These are phyloP conservation scores for Paratilapia polleni DNA, from an alignment of 2,113 vertebrate genomes.

Conservation along the genomic window DNA sequence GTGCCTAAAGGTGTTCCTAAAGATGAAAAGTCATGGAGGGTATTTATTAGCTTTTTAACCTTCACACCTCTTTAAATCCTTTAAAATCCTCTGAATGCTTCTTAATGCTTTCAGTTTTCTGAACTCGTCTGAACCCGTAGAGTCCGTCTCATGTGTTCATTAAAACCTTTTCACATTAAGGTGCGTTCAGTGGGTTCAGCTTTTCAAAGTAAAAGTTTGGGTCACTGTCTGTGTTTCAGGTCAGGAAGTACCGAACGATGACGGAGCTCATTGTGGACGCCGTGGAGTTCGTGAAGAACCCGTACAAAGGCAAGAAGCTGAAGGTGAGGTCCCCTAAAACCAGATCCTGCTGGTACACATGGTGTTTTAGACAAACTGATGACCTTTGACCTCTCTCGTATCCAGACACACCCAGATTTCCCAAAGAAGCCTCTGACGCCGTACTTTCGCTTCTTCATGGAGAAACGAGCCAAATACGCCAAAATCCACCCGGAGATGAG, in stretches of 20 bases:
- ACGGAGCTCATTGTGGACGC: slow-evolving; percentile 82
- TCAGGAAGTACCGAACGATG: slow-evolving; percentile 84
- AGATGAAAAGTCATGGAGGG: neutral
- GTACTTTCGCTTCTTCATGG: slow-evolving; percentile 86
- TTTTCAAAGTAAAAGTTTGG: neutral
- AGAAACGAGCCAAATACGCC: slow-evolving; percentile 85
- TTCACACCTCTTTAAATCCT: no score
- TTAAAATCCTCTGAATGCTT: no score
- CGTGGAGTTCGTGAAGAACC: slow-evolving; percentile 83
- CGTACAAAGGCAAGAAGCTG: slow-evolving; percentile 86
- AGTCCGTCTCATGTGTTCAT: neutral
- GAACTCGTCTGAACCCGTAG: no score
- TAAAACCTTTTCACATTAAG: neutral
- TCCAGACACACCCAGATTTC: slow-evolving; percentile 84
- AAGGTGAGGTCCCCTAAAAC: slow-evolving; percentile 69
- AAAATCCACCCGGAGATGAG: slow-evolving; percentile 87
- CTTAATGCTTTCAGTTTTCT: no score
- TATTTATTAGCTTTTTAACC: no score
- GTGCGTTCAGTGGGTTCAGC: neutral
- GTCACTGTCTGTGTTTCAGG: slow-evolving; percentile 56
- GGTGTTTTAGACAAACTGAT: neutral
- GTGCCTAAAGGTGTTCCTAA: no score
- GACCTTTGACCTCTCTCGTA: neutral
- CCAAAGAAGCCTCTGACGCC: slow-evolving; percentile 85
- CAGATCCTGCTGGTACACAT: neutral